Conservation (phyloP, 2,888 invertebrate species). For the Drosophila atripex region DNA sequence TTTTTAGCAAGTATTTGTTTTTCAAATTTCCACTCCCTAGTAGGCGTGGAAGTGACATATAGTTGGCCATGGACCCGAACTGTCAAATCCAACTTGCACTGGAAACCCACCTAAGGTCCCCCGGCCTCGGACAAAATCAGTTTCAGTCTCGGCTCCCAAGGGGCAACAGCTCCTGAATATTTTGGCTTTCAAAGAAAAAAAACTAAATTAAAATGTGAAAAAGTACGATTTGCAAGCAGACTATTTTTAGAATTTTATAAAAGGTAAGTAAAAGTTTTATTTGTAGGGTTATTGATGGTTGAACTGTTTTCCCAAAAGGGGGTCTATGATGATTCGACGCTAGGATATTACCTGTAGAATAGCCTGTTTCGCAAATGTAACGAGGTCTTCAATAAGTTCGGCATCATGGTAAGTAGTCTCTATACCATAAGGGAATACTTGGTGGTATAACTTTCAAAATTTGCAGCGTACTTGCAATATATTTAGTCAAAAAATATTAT, state of each 20-base stretch:
- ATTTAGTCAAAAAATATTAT: too few relatives aligned
- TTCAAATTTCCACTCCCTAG: not conserved
- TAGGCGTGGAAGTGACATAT: not conserved
- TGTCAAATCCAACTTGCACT: not conserved
- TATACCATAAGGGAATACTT: too few relatives aligned
- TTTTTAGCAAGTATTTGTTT: too few relatives aligned
- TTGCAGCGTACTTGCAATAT: too few relatives aligned
- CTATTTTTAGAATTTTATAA: not conserved
- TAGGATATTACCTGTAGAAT: conserved; percentile 2
- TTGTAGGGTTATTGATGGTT: too few relatives aligned
- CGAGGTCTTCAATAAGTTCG: not conserved
- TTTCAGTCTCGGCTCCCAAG: not conserved
- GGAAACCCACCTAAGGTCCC: not conserved
- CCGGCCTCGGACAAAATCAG: not conserved
- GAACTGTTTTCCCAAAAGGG: not conserved
- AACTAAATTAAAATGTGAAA: not conserved
- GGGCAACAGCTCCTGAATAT: not conserved
- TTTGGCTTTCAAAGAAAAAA: not conserved
- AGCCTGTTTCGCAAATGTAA: not conserved
- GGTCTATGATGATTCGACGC: not conserved
- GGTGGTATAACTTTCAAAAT: too few relatives aligned
- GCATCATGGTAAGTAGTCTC: not conserved
- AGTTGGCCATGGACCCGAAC: not conserved
- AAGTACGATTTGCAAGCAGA: not conserved
- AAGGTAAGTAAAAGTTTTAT: not conserved